Conservation (phyloP, 1,140 invertebrate genomes). For the Habropoda laboriosa region DNA sequence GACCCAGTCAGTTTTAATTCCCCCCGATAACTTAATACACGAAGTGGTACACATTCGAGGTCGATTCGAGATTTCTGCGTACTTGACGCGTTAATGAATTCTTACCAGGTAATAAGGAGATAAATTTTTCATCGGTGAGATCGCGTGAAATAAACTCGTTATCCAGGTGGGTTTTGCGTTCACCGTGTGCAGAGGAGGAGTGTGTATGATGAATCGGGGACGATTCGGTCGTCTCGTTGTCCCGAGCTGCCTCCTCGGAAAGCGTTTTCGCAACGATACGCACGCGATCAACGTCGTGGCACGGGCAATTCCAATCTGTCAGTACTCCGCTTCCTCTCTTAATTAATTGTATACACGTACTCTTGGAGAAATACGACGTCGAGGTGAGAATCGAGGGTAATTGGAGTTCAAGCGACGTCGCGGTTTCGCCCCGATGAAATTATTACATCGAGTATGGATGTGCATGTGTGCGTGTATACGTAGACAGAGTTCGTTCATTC, state of each 20-base stretch:
- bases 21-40: not conserved
- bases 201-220: not conserved
- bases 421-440: not conserved
- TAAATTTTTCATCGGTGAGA: not conserved
- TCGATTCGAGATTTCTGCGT: not conserved
- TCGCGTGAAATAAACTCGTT: conserved; percentile 13
- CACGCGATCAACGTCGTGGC: conserved; percentile 25
- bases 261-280: not conserved
- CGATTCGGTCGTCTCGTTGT: not conserved
- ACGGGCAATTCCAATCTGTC: conserved; percentile 36
- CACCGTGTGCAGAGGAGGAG: too few relatives aligned
- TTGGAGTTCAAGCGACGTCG: conserved; percentile 24
- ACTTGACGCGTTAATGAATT: not conserved
- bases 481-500: not conserved
- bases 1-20: conserved; percentile 1
- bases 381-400: conserved; percentile 48
- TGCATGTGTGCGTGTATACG: not conserved
- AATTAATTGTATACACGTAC: conserved; percentile 47
- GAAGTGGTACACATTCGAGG: not conserved
- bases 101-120: not conserved
- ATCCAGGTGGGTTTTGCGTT: too few relatives aligned
- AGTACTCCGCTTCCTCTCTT: not conserved
- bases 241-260: not conserved
- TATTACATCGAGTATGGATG: not conserved
- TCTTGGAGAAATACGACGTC: conserved; percentile 25